A percentile compares a stretch with the other conserved stretches of the same genome.
These are phyloP conservation scores for Galeopsomyia nigrocyanea DNA, from an alignment of 2,888 invertebrate genomes.

Conservation along the genomic window DNA sequence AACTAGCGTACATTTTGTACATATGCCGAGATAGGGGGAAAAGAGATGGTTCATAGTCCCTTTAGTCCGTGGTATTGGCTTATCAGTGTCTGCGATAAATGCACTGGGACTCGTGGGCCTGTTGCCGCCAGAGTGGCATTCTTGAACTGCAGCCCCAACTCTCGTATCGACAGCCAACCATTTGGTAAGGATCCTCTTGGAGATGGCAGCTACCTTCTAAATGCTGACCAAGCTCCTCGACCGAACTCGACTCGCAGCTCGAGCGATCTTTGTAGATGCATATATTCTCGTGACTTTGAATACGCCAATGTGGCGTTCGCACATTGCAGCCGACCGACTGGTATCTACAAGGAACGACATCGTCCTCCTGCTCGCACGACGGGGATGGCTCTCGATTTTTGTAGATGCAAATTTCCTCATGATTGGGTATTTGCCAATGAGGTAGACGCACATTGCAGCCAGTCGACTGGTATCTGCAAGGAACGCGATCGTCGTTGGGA, in stretches of 20 bases:
- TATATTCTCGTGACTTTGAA: constrained; percentile 56
- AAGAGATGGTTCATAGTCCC: too few relatives aligned
- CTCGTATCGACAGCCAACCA: constrained; percentile 56
- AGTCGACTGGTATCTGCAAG: too few relatives aligned
- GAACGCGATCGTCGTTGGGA: too few relatives aligned
- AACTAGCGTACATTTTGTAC: too few relatives aligned
- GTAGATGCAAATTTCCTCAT: too few relatives aligned
- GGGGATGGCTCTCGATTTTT: not conserved
- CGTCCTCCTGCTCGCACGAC: not conserved
- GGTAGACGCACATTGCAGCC: too few relatives aligned
- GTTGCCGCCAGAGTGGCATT: constrained; percentile 57
- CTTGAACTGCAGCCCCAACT: constrained; percentile 59
- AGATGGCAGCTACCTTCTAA: not conserved
- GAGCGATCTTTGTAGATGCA: constrained; percentile 57
- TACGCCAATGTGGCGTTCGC: constrained; percentile 55
- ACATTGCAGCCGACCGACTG: constrained; percentile 57
- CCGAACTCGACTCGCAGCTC: constrained; percentile 15
- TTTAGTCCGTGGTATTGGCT: too few relatives aligned
- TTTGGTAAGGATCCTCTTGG: constrained; percentile 46
- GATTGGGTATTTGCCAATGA: too few relatives aligned
- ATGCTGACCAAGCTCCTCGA: constrained; percentile 2
- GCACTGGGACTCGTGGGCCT: constrained; percentile 57
- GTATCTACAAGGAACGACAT: constrained; percentile 51
- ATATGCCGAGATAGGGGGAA: too few relatives aligned
- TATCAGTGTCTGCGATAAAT: constrained; percentile 20